Evolutionary conservation across 2,797 vertebrate genomes (phyloP).

Genomic region (Sebastes baramenuke): DNA sequence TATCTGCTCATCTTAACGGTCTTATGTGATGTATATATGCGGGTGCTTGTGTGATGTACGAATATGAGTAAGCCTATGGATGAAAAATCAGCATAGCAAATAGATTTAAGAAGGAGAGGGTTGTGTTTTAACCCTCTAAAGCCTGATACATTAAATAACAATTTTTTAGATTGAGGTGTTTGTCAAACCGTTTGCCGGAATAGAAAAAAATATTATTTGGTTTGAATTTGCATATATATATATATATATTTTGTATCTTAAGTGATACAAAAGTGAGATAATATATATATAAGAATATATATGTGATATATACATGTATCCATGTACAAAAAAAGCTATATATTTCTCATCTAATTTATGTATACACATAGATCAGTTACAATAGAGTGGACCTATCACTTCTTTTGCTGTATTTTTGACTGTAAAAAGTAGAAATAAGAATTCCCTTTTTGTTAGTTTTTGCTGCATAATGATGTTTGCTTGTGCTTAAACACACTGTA

Average conservation of each 20-base stretch:
- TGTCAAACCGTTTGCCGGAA: background rate
- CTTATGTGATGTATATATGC: constrained; percentile 2
- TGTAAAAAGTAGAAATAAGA: background rate
- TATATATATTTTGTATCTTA: background rate
- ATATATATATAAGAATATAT: too few species aligned
- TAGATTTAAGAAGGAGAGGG: background rate
- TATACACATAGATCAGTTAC: background rate
- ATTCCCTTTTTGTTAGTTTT: background rate
- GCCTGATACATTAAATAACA: background rate
- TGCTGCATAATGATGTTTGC: background rate
- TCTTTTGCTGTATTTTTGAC: too few species aligned
- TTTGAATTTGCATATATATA: background rate
- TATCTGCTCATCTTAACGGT: background rate
- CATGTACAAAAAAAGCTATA: background rate
- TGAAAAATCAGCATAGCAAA: background rate
- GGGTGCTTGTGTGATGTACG: background rate
- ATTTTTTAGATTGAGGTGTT: background rate
- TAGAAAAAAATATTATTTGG: background rate
- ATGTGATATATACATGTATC: background rate
- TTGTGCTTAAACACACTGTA: background rate
- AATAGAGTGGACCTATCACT: too few species aligned
- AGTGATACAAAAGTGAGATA: background rate
- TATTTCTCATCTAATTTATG: background rate
- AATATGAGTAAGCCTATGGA: background rate
- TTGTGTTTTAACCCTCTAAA: background rate